Conservation (phyloP, 1,140 invertebrate species). For the Papilio glaucus region DNA sequence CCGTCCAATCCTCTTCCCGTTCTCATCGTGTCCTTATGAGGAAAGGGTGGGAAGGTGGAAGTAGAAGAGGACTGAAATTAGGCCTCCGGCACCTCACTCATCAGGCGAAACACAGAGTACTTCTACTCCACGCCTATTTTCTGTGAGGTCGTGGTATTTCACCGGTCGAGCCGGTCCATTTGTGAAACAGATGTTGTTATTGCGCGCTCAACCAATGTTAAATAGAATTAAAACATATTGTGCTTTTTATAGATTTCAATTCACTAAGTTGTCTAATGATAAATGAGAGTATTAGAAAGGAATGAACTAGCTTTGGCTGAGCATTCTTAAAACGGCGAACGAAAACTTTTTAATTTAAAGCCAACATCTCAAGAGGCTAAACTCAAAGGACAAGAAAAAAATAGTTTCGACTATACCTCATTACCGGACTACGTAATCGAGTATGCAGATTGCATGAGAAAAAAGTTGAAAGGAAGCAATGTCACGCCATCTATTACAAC, state of each 20-base stretch:
- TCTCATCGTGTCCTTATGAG: no score
- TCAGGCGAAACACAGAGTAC: no score
- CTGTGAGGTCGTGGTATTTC: no score
- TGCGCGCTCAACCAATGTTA: no score
- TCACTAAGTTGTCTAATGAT: slow-evolving; percentile 52
- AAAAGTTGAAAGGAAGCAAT: slow-evolving; percentile 41
- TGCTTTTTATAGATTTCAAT: background rate
- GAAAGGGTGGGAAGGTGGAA: no score
- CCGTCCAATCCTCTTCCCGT: no score
- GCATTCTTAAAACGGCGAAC: slow-evolving; percentile 52
- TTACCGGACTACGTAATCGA: slow-evolving; percentile 67
- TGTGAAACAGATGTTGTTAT: no score
- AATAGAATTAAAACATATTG: no score
- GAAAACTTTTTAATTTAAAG: slow-evolving; percentile 76
- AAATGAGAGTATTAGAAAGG: slow-evolving; percentile 62
- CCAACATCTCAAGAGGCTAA: slow-evolving; percentile 65
- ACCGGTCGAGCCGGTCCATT: no score
- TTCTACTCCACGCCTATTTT: no score
- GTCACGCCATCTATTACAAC: slow-evolving; percentile 40
- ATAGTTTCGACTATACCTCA: slow-evolving; percentile 68
- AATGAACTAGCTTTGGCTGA: slow-evolving; percentile 54
- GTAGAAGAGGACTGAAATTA: no score
- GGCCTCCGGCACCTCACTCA: no score
- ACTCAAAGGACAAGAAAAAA: slow-evolving; percentile 72
- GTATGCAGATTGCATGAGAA: slow-evolving; percentile 62